Evolutionary conservation across 2,797 vertebrate species (phyloP), one percentile per base, ranked within the genome.

Genomic region (Molothrus aeneus): DNA sequence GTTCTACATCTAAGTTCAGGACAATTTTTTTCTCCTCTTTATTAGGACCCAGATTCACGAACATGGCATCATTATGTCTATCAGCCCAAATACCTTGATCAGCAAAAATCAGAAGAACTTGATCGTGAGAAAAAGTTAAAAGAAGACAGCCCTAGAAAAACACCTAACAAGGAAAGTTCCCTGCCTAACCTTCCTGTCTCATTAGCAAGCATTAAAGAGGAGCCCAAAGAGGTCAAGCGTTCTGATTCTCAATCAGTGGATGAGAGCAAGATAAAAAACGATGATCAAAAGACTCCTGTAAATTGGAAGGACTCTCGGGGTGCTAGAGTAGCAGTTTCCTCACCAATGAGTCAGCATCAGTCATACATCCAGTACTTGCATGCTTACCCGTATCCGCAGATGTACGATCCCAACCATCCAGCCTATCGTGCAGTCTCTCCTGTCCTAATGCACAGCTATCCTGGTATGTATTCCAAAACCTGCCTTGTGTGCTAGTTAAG

Each of bases 301-400:
- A 99, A 98, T 92, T 98, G 98, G 96, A 99, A 99, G 96, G 99
- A 99, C 92, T 98, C 99, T 32, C 98, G 99, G 93, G 98, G 97
- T 36, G 97, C 98, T 73, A 97, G 99, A 96, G 98, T 98, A 53
- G 98, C 98, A 0, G 98, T 99, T 75, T 99, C 99, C 50, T 99
- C 99, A 16, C 99, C 98, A 61, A 98, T 99, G 98, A 99, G 98
- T 92, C 98, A 99, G 92, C 99, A 99, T 95, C 99, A 99, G 96
- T 98, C 99, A n/a, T 99, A 99, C 97, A 98, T 99, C 93, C 99
- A 99, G 97, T 99, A 99, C 98, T 98, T 99, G 98, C 99, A 99
- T 94, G 98, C 99, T 73, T 99, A 99, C 91, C 98, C 99, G 32
- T 99, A 99, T 97, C 98, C 99, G 36, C 98, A 99, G 90, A 99